Base-by-base conservation (phyloP, 2,797 vertebrate species). In the Momotus momota region DNA sequence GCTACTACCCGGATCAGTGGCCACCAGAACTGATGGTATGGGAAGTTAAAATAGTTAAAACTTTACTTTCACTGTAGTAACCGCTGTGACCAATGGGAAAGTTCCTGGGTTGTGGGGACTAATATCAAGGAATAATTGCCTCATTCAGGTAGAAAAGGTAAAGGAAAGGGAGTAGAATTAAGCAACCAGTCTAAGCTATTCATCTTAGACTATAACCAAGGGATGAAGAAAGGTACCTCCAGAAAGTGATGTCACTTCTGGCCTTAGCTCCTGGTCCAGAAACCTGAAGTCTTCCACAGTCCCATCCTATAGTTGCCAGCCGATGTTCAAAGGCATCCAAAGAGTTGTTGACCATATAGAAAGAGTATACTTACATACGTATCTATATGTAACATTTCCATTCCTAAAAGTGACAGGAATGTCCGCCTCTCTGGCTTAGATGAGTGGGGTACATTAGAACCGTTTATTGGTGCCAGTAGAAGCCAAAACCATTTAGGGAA, bases 401-500 rank as follows among this genome's bases (percentile, higher is more conserved):
- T 43, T 81, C 61, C 19, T 3, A 79, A 71, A 65, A 45, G 8
- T 49, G 17, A 79, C 6, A 61, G 21, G 8, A 23, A 46, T 62
- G 12, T 73, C 26, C 58, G 5, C 4, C 3, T 48, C 64, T 57
- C 22, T 22, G 54, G 5, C 33, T 85, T 89, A 5, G 1, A 21
- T 40, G 27, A 40, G 4, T 27, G 29, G 3, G 6, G 2, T 43
- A 12, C 0, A 0, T n/a, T 60, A 29, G 27, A 67, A 55, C 7
- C 17, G 14, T 46, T n/a, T 11, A 4, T 8, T 14, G 4, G 2
- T 51, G 16, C 26, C 29, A 51, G 9, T 5, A 62, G 55, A 75
- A 84, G 46, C 43, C 4, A 80, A 66, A 80, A 62, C 4, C 5
- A 14, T 10, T n/a, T 6, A 54, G 33, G 16, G n/a, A 87, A 48